Evolutionary conservation across 1,140 invertebrate genomes (phyloP).

Genomic region (Holotrichia oblita): DNA sequence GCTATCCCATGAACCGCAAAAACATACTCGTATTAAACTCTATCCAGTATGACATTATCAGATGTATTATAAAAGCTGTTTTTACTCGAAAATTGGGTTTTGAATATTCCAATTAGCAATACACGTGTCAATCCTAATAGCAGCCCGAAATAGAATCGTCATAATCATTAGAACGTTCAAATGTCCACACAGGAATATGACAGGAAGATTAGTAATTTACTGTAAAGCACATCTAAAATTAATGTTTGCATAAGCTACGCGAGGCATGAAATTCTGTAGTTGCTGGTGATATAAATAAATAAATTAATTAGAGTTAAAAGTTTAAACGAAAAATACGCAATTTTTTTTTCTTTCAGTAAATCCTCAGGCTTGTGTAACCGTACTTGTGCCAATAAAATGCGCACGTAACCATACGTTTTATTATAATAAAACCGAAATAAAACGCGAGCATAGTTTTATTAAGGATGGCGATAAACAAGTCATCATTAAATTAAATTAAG

Average conservation of each 20-base stretch:
- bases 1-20: no score
- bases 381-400: conserved; percentile 31
- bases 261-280: neutral
- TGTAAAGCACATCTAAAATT: conserved; percentile 1
- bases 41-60: no score
- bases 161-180: no score
- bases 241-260: conserved; percentile 7
- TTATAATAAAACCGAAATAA: conserved; percentile 36
- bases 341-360: conserved; percentile 16
- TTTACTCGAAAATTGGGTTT: no score
- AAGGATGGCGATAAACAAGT: conserved; percentile 36
- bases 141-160: no score
- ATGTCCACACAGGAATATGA: neutral
- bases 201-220: conserved; percentile 17
- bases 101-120: no score
- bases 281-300: conserved; percentile 26
- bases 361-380: neutral
- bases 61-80: no score
- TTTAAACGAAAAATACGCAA: neutral
- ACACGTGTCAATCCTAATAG: no score
- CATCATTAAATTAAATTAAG: conserved; percentile 36
- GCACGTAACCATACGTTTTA: conserved; percentile 34
- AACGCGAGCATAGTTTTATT: conserved; percentile 28
- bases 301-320: conserved; percentile 25
- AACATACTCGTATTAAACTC: no score